Evolutionary conservation across 1,140 invertebrate species (phyloP), one percentile per base, ranked within the genome.

Genomic region (Drosophila neocordata): DNA sequence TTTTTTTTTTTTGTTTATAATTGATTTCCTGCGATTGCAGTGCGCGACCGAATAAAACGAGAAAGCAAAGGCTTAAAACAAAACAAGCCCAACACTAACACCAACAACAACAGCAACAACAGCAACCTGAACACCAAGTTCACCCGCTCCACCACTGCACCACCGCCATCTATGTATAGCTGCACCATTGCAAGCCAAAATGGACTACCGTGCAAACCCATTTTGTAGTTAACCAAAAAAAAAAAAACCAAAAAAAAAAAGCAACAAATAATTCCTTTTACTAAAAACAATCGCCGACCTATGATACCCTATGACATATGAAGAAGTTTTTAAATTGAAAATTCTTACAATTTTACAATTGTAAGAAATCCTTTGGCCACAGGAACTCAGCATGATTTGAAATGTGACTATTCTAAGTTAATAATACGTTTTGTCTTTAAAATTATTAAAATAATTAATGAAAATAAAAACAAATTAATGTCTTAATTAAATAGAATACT

Each of bases 11-110:
- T 71, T 75, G 53, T 72, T 80, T 81, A 85, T 84, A 84, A 84
- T 84, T 84, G 81, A 80, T 84, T 84, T 84, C 81, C 81, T 80
- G 64, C 81, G 81, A 80, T 84, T 85, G 77, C 68, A 59, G 41
- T 48, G 60, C 64, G 65, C 70, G 52, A 67, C 70, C 60, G 63
- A 71, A 79, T 64, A 77, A 74, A 70, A 70, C 71, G 70, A 66
- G 71, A 73, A 73, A 73, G 61, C 73, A 74, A 74, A 74, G 72
- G 48, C 72, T 73, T 73, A 55, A 38, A 27, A 18, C 69, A 62
- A 38, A 34, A n/a, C n/a, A n/a, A 69, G 31, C 53, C 34, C 27
- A 58, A 24, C 48, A 79, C 65, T 58, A 68, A 44, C 69, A 78
- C 31, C 22, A 18, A 7, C 15, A 60, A 34, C 64, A 67, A 24